Evolutionary conservation across 2,888 invertebrate genomes (phyloP).

Genomic region (Apamea sordens): DNA sequence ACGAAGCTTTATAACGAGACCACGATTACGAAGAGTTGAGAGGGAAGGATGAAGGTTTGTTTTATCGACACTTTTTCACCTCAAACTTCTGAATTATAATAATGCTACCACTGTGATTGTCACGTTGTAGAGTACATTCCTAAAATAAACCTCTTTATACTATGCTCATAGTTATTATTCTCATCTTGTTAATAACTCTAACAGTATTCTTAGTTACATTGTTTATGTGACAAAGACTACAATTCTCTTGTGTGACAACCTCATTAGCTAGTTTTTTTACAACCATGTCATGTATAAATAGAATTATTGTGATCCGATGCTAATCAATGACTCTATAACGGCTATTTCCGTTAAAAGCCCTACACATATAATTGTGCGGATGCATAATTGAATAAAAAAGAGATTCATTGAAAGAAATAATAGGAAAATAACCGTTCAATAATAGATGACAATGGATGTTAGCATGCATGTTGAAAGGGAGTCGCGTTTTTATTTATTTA

Average conservation of each 20-base stretch:
- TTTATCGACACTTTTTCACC: not conserved
- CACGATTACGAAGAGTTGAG: not conserved
- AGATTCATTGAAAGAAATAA: conserved; percentile 39
- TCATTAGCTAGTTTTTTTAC: conserved; percentile 32
- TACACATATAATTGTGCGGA: conserved; percentile 27
- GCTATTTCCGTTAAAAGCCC: conserved; percentile 24
- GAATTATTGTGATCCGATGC: conserved; percentile 16
- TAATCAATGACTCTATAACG: conserved; percentile 20
- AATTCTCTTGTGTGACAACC: conserved; percentile 8
- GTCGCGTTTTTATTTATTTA: not conserved
- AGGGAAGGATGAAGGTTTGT: not conserved
- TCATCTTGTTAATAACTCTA: not conserved
- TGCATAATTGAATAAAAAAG: conserved; percentile 40
- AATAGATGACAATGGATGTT: conserved; percentile 54
- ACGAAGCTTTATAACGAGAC: conserved; percentile 22
- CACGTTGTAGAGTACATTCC: not conserved
- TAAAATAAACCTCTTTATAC: not conserved
- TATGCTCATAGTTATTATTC: not conserved
- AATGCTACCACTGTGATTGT: not conserved
- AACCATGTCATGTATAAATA: conserved; percentile 15
- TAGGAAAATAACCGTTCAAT: conserved; percentile 49
- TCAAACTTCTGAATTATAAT: not conserved
- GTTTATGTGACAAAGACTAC: conserved; percentile 14
- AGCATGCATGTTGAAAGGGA: conserved; percentile 24
- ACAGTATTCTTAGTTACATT: not conserved